A percentile compares a stretch with the other conserved stretches of the same genome.
Conservation (phyloP, 1,140 invertebrate genomes). For the Amyelois transitella region DNA sequence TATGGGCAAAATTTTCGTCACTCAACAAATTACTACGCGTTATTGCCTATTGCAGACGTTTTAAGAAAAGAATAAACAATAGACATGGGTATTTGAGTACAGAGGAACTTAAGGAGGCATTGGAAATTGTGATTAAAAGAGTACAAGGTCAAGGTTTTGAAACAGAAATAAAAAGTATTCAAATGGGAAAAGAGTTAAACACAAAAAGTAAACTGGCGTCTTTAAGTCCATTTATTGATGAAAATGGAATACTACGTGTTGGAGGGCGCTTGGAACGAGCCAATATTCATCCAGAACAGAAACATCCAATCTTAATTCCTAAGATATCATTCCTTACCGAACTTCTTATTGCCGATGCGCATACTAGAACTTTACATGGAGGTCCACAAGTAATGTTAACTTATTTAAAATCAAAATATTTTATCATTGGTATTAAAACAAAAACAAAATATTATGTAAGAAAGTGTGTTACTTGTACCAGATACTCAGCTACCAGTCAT, state of each 20-base stretch:
- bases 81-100: background rate
- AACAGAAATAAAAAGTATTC: slow-evolving; percentile 2
- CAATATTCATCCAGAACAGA: slow-evolving; percentile 27
- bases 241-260: slow-evolving; percentile 41
- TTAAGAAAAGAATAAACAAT: background rate
- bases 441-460: background rate
- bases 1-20: background rate
- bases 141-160: slow-evolving; percentile 1
- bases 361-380: slow-evolving; percentile 29
- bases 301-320: slow-evolving; percentile 53
- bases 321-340: slow-evolving; percentile 22
- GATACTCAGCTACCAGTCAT: background rate
- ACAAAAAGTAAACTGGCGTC: background rate
- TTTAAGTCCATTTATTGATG: slow-evolving; percentile 39
- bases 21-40: background rate
- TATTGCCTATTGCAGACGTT: background rate
- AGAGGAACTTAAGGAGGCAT: background rate
- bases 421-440: slow-evolving; percentile 2
- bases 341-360: slow-evolving; percentile 30
- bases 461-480: background rate
- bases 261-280: slow-evolving; percentile 43
- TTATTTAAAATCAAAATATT: background rate
- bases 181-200: background rate
- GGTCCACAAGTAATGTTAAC: slow-evolving; percentile 15
- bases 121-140: background rate